Conservation (phyloP, 64 coral and sea anemone species). For the Dendrophyllia cribrosa region DNA sequence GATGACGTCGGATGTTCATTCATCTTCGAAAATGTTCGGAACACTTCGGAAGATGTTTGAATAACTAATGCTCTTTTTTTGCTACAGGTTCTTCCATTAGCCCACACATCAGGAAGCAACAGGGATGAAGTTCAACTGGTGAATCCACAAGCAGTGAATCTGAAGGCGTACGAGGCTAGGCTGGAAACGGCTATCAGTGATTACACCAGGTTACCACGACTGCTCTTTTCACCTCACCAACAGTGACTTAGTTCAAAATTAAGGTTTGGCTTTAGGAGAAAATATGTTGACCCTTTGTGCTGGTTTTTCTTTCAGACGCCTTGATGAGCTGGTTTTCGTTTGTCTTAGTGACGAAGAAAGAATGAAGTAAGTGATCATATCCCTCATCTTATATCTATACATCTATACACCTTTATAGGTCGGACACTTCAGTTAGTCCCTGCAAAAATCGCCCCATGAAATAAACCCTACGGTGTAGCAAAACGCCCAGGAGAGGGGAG, state of each 20-base stretch:
- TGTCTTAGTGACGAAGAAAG: slow-evolving; percentile 80
- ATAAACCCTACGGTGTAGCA: too few species aligned
- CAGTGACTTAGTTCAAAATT: background rate
- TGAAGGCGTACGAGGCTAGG: slow-evolving; percentile 85
- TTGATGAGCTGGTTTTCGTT: slow-evolving; percentile 81
- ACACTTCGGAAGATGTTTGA: too few species aligned
- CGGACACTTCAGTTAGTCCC: too few species aligned
- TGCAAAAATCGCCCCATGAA: too few species aligned
- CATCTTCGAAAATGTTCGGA: too few species aligned
- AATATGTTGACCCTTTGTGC: background rate
- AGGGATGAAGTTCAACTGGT: slow-evolving; percentile 86
- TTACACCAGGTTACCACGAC: slow-evolving; percentile 61
- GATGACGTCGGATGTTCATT: too few species aligned
- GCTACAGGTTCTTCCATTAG: slow-evolving; percentile 79
- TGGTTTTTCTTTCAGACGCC: slow-evolving; percentile 42
- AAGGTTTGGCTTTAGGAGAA: background rate
- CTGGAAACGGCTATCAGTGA: slow-evolving; percentile 71
- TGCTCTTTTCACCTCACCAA: background rate
- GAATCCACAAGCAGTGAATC: slow-evolving; percentile 87
- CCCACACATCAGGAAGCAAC: slow-evolving; percentile 89
- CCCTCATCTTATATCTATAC: too few species aligned
- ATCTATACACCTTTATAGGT: too few species aligned
- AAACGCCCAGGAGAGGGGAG: too few species aligned
- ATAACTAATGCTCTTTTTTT: background rate
- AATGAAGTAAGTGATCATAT: slow-evolving; percentile 69